Base-by-base conservation (phyloP, 1,140 invertebrate genomes). In the Trachymyrmex septentrionalis region DNA sequence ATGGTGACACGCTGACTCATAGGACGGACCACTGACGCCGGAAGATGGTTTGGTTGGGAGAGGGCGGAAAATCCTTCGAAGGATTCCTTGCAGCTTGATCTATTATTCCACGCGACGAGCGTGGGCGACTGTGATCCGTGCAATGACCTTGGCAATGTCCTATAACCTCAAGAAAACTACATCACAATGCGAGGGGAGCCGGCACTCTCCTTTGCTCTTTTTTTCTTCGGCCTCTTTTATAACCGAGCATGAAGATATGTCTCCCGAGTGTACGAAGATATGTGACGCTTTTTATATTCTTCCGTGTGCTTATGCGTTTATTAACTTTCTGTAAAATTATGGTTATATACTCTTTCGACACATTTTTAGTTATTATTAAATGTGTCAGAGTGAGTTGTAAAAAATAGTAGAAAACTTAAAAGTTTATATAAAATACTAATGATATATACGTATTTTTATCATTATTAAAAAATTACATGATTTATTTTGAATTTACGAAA, bases 1-100 rank as follows among this genome's bases (percentile, higher is more conserved):
- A 90, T 90, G 88, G 87, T 86, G 87, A 90, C 78, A 90, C 64
- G 88, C 85, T 90, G 88, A 90, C 88, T 90, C 88, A 90, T 84
- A 78, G 77, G 72, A 67, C 64, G 59, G 50, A 57, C 30, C 66
- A 44, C 57, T 44, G 48, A 69, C 12, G 71, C 44, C 76, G 72
- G 67, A 77, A 84, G 80, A 84, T 34, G 69, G 69, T 21, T 38
- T 69, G 44, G n/a, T n/a, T 27, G 50, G 50, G 78, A 73, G 66
- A 34, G 27, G 64, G 38, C 27, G 72, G 71, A 71, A 78, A 85
- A 88, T 87, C 66, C 81, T 78, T 75, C 44, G 86, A 67, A 73
- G 73, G 61, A 86, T 61, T 78, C 71, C 82, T 50, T 24, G 61
- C 61, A 57, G 61, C 69, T 73, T 66, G 67, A 63, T 73, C 78